Base-by-base conservation (phyloP, 2,797 vertebrate genomes). In the Gastrophryne carolinensis region DNA sequence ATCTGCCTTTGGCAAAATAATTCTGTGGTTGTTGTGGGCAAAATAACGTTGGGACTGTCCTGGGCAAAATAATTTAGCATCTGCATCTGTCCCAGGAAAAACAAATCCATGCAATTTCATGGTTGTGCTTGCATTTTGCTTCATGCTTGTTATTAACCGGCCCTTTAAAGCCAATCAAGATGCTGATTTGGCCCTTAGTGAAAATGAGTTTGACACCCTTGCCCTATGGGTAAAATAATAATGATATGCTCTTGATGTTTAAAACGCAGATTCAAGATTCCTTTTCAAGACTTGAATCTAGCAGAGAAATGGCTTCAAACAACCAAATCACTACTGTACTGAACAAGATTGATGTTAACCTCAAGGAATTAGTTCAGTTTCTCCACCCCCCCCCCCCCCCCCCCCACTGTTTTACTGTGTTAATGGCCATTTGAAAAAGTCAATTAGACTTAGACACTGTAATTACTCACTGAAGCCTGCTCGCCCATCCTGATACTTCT, bases 371-470 rank as follows among this genome's bases (percentile, higher is more conserved):
- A 23, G 21, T 50, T 23, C 26, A 17, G 19, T 54, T 63, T 56
- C 30, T n/a, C 44, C n/a, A n/a, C n/a, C n/a, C n/a, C n/a, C n/a
- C n/a, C n/a, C n/a, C n/a, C n/a, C n/a, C n/a, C n/a, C n/a, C n/a
- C n/a, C 53, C 61, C 68, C 17, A 41, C 53, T 66, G 61, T 29
- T 66, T 78, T 50, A 52, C 61, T 39, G 50, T 60, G 58, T 66
- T 72, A 78, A 72, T 34, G 61, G 52, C 26, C 60, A 64, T 66
- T 66, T 72, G 61, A 57, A 72, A 32, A 66, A 63, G 60, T 71
- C 75, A 78, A 72, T 78, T 71, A 78, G 53, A 41, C 68, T 78
- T 72, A 70, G 61, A 29, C 52, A 63, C 50, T 30, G 52, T 60
- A 72, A 78, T 78, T 72, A 72, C 63, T 78, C 75, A 78, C 41